Base-by-base conservation (phyloP, 92 coral and sea anemone genomes). In the Parazoanthus darwini region DNA sequence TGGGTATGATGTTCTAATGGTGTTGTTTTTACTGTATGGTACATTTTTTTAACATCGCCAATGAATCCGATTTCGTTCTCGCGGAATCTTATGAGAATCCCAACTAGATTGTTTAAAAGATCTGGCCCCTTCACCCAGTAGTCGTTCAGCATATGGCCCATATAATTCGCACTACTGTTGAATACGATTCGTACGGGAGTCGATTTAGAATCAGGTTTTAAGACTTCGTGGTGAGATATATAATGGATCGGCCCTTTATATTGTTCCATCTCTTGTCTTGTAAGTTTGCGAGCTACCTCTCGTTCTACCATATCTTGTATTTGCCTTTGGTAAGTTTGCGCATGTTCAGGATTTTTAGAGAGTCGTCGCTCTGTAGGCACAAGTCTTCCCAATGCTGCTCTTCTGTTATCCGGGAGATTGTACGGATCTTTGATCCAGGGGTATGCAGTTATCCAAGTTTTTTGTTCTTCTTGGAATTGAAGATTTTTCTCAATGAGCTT, bases 121-220 rank as follows among this genome's bases (percentile, higher is more conserved):
- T 87, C 93, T 3, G 94, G 94, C 22, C 94, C 94, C 44, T 92
- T 92, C 22, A 86, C 90, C 90, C 92, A 92, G 50, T 92, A 88
- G 26, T 92, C 89, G 82, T 92, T 92, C 42, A 92, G 88, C 8
- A 66, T 43, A 72, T 79, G 89, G 11, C 94, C 94, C 80, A 65
- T 70, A 70, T 73, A 90, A 56, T 78, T 81, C 22, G 94, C 87
- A 65, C 87, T 86, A 50, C 86, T 82, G 74, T 91, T 93, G 86
- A 93, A 93, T 22, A 91, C 93, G 15, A 93, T 93, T 25, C 91
- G 42, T 18, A 90, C 87, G n/a, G 92, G 93, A 10, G 94, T 94
- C 23, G 90, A 86, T 73, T 88, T 90, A 43, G 86, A 86, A 43
- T 90, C 92, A 16, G 96, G 91, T 13, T 89, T 91, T 14, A 91